Evolutionary conservation across 2,113 vertebrate genomes (phyloP), one percentile per base, ranked within the genome.

Genomic region (Urocitellus parryii): DNA sequence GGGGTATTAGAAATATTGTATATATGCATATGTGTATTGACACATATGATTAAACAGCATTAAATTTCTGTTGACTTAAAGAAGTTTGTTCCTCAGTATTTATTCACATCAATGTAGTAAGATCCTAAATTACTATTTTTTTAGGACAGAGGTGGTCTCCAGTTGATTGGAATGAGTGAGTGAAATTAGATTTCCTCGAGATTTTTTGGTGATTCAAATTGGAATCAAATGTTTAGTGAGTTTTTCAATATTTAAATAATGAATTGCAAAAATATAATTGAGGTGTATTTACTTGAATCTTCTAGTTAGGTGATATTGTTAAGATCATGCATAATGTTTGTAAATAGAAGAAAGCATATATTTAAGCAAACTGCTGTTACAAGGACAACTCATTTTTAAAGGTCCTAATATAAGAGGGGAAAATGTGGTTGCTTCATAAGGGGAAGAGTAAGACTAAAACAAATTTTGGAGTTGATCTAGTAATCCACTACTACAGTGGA

Each of bases 171-270:
- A 93, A 73, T 32, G 63, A 72, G 39, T 81, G 13, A n/a, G 17
- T 79, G 37, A 88, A 34, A 29, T 93, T 85, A 89, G 16, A 94
- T 89, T 90, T 65, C 51, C 76, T 89, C 81, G 76, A 91, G 39
- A 68, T 63, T 88, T 96, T 88, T n/a, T 9, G 5, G 3, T 94
- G 51, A 53, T 94, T 97, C 29, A 80, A 70, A 68, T 74, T 37
- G 5, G 17, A 91, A 22, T 63, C 18, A 83, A 84, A 78, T 72
- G 7, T 92, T 85, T 76, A 63, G 37, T 51, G n/a, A 61, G 6
- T 61, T 51, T 20, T 18, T 95, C 37, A 87, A 24, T 90, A 53
- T 45, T 73, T 90, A 45, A n/a, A 51, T 73, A 95, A 87, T 20
- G 56, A 74, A 32, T 65, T 79, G 27, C 18, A 87, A 29, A 37